These are phyloP conservation scores for Donacobius atricapilla DNA, from an alignment of 2,113 vertebrate genomes.

Conservation along the genomic window DNA sequence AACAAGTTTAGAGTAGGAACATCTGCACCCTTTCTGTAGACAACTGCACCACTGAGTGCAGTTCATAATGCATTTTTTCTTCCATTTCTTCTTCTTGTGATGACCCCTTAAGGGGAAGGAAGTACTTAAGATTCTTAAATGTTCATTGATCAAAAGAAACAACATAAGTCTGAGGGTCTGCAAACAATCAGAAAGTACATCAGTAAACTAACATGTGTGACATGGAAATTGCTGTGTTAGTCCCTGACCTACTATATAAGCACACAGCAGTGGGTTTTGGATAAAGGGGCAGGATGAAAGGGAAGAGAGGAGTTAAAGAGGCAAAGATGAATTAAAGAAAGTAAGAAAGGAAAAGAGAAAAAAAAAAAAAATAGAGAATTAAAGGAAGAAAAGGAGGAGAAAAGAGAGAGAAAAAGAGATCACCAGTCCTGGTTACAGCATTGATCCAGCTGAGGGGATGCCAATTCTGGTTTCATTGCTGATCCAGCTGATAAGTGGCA, in stretches of 20 bases:
- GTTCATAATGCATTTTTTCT: background rate
- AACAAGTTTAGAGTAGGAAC: background rate
- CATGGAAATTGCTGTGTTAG: background rate
- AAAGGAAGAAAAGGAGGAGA: background rate
- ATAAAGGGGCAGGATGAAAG: background rate
- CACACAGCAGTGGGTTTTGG: background rate
- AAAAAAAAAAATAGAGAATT: background rate
- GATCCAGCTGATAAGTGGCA: background rate
- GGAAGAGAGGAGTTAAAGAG: background rate
- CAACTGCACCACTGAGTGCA: background rate
- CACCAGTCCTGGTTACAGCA: background rate
- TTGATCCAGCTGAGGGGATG: background rate
- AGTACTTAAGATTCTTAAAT: background rate
- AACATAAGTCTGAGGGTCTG: background rate
- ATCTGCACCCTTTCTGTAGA: background rate
- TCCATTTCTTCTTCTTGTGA: no score
- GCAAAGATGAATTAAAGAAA: background rate
- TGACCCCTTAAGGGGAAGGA: background rate
- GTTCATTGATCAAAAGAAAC: background rate
- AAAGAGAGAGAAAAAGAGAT: background rate
- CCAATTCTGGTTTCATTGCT: background rate
- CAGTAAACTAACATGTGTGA: background rate
- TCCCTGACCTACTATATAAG: background rate
- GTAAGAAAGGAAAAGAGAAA: background rate
- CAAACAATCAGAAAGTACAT: background rate